Evolutionary conservation across 1,140 invertebrate genomes (phyloP).

Genomic region (Coelopa frigida): DNA sequence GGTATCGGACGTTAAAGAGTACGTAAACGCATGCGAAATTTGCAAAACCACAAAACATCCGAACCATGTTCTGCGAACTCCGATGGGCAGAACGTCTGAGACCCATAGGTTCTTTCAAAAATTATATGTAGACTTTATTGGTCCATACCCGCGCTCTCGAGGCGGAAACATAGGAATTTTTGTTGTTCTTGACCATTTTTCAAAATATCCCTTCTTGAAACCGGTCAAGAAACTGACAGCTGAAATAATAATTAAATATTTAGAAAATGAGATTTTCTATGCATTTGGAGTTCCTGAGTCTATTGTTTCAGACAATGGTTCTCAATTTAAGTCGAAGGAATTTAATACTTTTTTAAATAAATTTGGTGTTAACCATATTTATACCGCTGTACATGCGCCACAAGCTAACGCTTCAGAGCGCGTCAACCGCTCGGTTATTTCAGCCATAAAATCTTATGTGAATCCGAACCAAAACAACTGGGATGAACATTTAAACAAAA

Average conservation of each 20-base stretch:
- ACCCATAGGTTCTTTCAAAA: slow-evolving; percentile 8
- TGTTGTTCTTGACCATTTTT: slow-evolving; percentile 6
- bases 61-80: too few species aligned
- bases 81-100: too few species aligned
- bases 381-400: slow-evolving; percentile 2
- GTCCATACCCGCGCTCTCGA: slow-evolving; percentile 8
- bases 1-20: neutral
- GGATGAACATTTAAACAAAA: too few species aligned
- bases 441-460: slow-evolving; percentile 1
- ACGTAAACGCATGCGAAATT: slow-evolving; percentile 3
- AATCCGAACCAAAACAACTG: slow-evolving; percentile 1
- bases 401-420: slow-evolving; percentile 7
- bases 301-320: slow-evolving; percentile 1
- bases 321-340: too few species aligned
- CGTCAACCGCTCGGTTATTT: slow-evolving; percentile 6
- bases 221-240: too few species aligned
- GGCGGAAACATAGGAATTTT: slow-evolving; percentile 4
- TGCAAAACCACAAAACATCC: slow-evolving; percentile 9
- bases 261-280: slow-evolving; percentile 5
- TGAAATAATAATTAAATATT: slow-evolving; percentile 1
- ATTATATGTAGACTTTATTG: slow-evolving; percentile 7
- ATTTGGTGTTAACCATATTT: slow-evolving; percentile 5
- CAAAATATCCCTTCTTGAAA: slow-evolving; percentile 1
- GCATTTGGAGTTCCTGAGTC: slow-evolving; percentile 6
- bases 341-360: too few species aligned